A percentile compares a stretch with the other conserved stretches of the same genome.
Evolutionary conservation across 2,113 vertebrate genomes (phyloP).

Genomic region (Scytalopus superciliaris): DNA sequence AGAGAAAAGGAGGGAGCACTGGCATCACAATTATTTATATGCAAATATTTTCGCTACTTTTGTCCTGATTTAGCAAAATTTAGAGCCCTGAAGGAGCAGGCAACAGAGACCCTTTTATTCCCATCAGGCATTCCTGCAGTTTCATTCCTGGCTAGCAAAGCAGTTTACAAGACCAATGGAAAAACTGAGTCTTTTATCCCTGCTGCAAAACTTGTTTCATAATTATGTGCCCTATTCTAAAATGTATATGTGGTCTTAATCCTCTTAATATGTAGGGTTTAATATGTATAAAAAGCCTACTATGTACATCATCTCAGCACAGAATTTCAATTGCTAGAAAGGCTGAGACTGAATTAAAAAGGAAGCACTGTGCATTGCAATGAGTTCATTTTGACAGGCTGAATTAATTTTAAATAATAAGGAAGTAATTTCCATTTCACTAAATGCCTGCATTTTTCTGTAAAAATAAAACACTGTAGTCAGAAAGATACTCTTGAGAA

Average conservation of each 20-base stretch:
- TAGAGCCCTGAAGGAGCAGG: not conserved
- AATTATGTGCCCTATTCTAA: constrained; percentile 40
- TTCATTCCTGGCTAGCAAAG: constrained; percentile 6
- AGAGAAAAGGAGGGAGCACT: not conserved
- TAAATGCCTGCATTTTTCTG: constrained; percentile 51
- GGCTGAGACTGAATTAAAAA: constrained; percentile 43
- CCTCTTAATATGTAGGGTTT: constrained; percentile 42
- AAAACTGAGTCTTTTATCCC: constrained; percentile 15
- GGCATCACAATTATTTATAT: constrained; percentile 34
- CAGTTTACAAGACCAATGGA: constrained; percentile 1
- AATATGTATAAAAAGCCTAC: constrained; percentile 47
- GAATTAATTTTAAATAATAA: constrained; percentile 60
- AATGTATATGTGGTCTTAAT: constrained; percentile 53
- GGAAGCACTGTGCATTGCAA: constrained; percentile 43
- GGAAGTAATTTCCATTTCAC: constrained; percentile 55
- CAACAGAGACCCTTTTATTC: constrained; percentile 22
- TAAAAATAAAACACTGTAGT: constrained; percentile 34
- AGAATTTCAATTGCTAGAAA: constrained; percentile 56
- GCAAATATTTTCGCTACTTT: constrained; percentile 44
- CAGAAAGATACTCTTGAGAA: constrained; percentile 59
- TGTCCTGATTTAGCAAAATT: constrained; percentile 39
- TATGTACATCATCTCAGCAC: constrained; percentile 11
- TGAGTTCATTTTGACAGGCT: constrained; percentile 49
- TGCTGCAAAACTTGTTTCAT: constrained; percentile 30
- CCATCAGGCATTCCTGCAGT: not conserved